Evolutionary conservation across 2,113 vertebrate species (phyloP), one percentile per base, ranked within the genome.

Genomic region (Microtus pennsylvanicus): DNA sequence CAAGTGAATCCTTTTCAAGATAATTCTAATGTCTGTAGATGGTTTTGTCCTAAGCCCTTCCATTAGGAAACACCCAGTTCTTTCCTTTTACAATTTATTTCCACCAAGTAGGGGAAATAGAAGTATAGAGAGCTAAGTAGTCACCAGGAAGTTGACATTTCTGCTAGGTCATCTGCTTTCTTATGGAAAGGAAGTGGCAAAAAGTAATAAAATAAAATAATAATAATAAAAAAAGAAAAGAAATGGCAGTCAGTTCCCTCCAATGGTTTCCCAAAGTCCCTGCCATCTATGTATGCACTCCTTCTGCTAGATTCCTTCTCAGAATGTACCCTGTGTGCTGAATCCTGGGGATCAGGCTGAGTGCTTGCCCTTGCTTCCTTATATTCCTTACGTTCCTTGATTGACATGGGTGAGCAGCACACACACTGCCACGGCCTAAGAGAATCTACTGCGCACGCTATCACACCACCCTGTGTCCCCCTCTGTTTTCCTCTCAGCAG

Each of bases 381-480:
- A 58, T 69, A 13, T 69, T 78, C 89, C 55, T 8, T 35, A 45
- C 67, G 65, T 38, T 83, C 63, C 90, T 93, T 89, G 83, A 42
- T 80, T 95, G 83, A 63, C 1, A 2, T 85, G 91, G 52, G 28
- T 90, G 50, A 93, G n/a, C 26, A 67, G 38, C 67, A 42, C 65
- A 74, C 61, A 22, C 10, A 85, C 50, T 75, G 22, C 90, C 87
- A 47, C 89, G 94, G 35, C 93, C 38, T 89, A 94, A 97, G 69
- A 96, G 52, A 94, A 85, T 77, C 82, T 28, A 76, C 90, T 82
- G n/a, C 58, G 9, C 42, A 45, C 30, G 14, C 2, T 78, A 95
- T 92, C 74, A 93, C 75, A 16, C 72, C 75, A 90, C 45, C 33
- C 33, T 13, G 33, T 24, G 4, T 24, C 5, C 10, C 35, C 70